These are phyloP conservation scores for Platycheirus rosarum DNA, from an alignment of 2,888 invertebrate genomes.

Conservation along the genomic window DNA sequence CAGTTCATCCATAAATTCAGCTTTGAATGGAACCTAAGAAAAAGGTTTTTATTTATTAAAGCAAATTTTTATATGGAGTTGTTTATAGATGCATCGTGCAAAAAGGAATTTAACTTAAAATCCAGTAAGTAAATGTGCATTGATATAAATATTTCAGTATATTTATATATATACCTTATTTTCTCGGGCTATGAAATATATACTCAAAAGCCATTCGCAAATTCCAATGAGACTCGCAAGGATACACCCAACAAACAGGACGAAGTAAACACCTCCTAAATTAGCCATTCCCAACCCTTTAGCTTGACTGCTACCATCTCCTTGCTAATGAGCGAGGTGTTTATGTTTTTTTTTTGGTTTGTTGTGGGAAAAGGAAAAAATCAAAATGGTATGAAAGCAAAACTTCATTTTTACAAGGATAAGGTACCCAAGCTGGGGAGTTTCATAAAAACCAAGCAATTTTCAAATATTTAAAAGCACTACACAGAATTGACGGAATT, in stretches of 20 bases:
- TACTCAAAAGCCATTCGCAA: constrained; percentile 79
- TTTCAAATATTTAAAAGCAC: constrained; percentile 17
- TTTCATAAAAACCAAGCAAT: constrained; percentile 19
- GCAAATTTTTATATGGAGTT: too few species aligned
- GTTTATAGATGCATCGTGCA: not conserved
- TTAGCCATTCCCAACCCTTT: constrained; percentile 85
- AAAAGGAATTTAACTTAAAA: constrained; percentile 6
- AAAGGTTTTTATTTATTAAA: not conserved
- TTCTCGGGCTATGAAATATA: constrained; percentile 78
- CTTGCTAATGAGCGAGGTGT: constrained; percentile 71
- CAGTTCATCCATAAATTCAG: constrained; percentile 87
- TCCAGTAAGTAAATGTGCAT: constrained; percentile 10
- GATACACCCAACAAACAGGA: constrained; percentile 84
- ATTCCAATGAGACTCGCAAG: constrained; percentile 80
- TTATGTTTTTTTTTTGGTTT: constrained; percentile 17
- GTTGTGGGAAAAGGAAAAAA: constrained; percentile 50
- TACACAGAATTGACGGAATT: constrained; percentile 38
- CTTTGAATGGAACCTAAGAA: constrained; percentile 86
- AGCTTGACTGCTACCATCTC: constrained; percentile 81
- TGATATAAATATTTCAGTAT: constrained; percentile 2
- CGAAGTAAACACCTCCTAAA: constrained; percentile 86
- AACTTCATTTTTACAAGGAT: constrained; percentile 41
- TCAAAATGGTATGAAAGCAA: constrained; percentile 60
- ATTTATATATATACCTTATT: constrained; percentile 79
- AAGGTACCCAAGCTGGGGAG: constrained; percentile 49